A percentile compares a stretch with the other conserved stretches of the same genome.
These are phyloP conservation scores for Polyergus mexicanus DNA, from an alignment of 1,140 invertebrate genomes.

Conservation along the genomic window DNA sequence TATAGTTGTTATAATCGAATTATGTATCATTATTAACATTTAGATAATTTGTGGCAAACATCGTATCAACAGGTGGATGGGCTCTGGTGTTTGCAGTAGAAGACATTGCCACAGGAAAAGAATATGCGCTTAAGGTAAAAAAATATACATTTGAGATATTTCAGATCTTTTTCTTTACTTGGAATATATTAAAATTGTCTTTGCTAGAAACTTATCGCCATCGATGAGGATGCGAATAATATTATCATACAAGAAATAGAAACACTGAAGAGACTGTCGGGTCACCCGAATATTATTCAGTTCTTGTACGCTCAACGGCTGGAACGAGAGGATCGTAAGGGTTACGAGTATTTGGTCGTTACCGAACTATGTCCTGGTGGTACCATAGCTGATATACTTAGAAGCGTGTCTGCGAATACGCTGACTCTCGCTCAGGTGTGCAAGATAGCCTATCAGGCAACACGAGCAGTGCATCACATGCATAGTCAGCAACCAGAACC, in stretches of 20 bases:
- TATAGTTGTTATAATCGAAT: conserved; percentile 62
- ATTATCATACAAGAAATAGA: conserved; percentile 93
- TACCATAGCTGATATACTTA: conserved; percentile 93
- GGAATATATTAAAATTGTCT: background rate
- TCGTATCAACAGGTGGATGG: conserved; percentile 92
- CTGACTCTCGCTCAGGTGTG: conserved; percentile 93
- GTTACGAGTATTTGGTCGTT: conserved; percentile 91
- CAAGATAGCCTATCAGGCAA: conserved; percentile 96
- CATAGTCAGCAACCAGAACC: conserved; percentile 94
- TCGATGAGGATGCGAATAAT: conserved; percentile 92
- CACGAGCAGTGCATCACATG: conserved; percentile 96
- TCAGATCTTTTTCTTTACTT: background rate
- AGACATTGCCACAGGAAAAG: conserved; percentile 94
- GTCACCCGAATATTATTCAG: conserved; percentile 93
- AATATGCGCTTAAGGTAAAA: conserved; percentile 94
- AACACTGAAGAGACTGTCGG: conserved; percentile 91
- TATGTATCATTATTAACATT: conserved; percentile 47
- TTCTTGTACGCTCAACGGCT: conserved; percentile 92
- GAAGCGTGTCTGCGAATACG: conserved; percentile 88
- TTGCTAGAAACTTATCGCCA: conserved; percentile 90
- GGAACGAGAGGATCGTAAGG: conserved; percentile 87
- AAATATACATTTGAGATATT: no score
- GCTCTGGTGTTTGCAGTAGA: conserved; percentile 97
- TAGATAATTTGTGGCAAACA: conserved; percentile 66
- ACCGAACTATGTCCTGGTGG: conserved; percentile 92